A percentile compares a stretch with the other conserved stretches of the same genome.
phyloP scores from a whole-genome alignment of 2,888 invertebrate species.

The Nomada ruficornis region DNA sequence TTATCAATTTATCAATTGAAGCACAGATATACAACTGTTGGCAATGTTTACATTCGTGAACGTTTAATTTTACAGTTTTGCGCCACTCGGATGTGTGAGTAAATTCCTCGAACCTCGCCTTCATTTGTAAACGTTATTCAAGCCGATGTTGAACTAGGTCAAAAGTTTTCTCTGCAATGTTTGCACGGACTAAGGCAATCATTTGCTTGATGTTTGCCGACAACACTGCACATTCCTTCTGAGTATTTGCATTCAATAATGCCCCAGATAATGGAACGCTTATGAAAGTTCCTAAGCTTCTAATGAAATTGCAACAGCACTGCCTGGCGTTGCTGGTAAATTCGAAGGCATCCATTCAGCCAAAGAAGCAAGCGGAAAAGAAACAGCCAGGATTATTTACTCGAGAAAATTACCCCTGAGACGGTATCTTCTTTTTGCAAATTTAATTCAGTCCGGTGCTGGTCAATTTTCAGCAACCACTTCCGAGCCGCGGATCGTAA shows the following conservation, averaged over 20 bases:
- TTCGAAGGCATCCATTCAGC: background rate
- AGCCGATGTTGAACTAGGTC: constrained; percentile 7
- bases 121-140: background rate
- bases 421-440: constrained; percentile 19
- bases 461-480: constrained; percentile 58
- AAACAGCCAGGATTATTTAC: constrained; percentile 20
- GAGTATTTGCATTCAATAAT: too few species aligned
- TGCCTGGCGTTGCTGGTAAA: background rate
- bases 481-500: constrained; percentile 54
- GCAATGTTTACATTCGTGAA: background rate
- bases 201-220: background rate
- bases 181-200: background rate
- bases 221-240: background rate
- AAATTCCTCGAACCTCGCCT: background rate
- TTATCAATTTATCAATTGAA: background rate
- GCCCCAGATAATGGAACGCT: too few species aligned
- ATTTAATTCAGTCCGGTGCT: constrained; percentile 48
- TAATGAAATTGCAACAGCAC: too few species aligned
- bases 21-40: background rate
- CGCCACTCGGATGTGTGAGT: background rate
- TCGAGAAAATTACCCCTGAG: constrained; percentile 20
- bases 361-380: background rate
- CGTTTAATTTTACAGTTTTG: background rate
- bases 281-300: too few species aligned
- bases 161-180: background rate